A percentile compares a stretch with the other conserved stretches of the same genome.
Conservation (phyloP, 2,797 vertebrate genomes). For the Sebastes itinus region DNA sequence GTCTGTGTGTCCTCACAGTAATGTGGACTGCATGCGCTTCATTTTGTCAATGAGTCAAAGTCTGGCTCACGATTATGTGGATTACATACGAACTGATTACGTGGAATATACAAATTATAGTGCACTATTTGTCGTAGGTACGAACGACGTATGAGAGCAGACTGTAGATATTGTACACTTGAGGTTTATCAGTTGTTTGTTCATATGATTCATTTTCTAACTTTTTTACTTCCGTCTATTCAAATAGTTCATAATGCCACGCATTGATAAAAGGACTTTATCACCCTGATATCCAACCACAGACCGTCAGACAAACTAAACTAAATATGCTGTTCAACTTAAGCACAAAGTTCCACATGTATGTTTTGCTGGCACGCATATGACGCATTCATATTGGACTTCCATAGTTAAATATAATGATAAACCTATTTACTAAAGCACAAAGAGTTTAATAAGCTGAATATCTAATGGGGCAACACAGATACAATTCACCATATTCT, state of each 20-base stretch:
- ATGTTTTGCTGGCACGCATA: not conserved
- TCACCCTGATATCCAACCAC: fast-evolving
- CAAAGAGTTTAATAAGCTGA: too few relatives aligned
- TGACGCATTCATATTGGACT: not conserved
- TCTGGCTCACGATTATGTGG: not conserved
- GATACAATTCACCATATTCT: too few relatives aligned
- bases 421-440: too few relatives aligned
- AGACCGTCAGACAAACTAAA: fast-evolving
- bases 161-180: too few relatives aligned
- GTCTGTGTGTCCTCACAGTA: not conserved
- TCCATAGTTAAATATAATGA: too few relatives aligned
- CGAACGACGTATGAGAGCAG: not conserved
- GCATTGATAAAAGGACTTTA: too few relatives aligned
- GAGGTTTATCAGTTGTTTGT: not conserved
- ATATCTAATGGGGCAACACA: too few relatives aligned
- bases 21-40: not conserved
- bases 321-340: not conserved
- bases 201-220: not conserved
- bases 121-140: not conserved
- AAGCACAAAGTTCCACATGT: not conserved
- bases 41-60: not conserved
- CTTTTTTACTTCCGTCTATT: not conserved
- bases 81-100: not conserved
- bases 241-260: not conserved
- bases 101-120: not conserved